These are phyloP conservation scores for Heliconius nattereri DNA, from an alignment of 1,140 invertebrate species.

Conservation along the genomic window DNA sequence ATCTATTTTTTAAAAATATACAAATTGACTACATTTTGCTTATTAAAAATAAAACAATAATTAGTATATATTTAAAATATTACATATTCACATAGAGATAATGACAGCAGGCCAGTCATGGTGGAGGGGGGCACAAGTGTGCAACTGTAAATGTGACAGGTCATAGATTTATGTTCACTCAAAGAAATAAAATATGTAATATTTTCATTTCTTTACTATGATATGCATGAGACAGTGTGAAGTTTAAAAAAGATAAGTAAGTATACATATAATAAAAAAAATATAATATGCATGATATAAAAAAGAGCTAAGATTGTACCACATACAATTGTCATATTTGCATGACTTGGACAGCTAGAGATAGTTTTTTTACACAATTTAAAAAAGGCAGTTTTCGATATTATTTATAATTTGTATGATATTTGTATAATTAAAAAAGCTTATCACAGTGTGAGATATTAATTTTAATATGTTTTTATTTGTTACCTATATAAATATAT, in stretches of 20 bases:
- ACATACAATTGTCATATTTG: slow-evolving; percentile 20
- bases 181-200: too few relatives aligned
- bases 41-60: too few relatives aligned
- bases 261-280: not conserved
- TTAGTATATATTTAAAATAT: too few relatives aligned
- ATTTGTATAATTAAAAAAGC: slow-evolving; percentile 33
- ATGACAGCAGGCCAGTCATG: too few relatives aligned
- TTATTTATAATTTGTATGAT: slow-evolving; percentile 32
- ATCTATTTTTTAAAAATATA: slow-evolving; percentile 4
- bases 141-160: too few relatives aligned
- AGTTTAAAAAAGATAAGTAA: not conserved
- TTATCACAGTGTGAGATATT: slow-evolving; percentile 33
- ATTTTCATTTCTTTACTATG: too few relatives aligned
- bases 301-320: not conserved
- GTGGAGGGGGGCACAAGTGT: too few relatives aligned
- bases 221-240: too few relatives aligned
- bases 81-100: too few relatives aligned
- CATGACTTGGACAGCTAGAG: slow-evolving; percentile 24
- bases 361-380: slow-evolving; percentile 13
- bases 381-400: slow-evolving; percentile 22
- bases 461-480: slow-evolving; percentile 18
- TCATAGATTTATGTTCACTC: too few relatives aligned
- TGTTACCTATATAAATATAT: slow-evolving; percentile 15
- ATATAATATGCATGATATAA: not conserved
- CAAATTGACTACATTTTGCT: not conserved